Evolutionary conservation across 2,113 vertebrate species (phyloP).

Genomic region (Solea senegalensis): DNA sequence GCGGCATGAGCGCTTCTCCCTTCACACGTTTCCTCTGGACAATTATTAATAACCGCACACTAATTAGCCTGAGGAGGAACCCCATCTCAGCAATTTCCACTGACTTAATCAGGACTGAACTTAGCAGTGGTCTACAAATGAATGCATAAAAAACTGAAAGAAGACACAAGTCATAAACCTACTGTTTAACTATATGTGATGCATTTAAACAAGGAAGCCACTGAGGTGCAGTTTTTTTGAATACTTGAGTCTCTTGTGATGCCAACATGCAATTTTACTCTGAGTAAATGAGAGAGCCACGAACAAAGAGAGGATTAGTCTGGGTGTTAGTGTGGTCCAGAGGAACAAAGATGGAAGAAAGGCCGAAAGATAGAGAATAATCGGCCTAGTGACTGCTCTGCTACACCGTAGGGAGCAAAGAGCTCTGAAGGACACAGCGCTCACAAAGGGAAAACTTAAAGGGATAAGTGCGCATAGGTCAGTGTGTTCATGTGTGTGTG

Average conservation of each 20-base stretch:
- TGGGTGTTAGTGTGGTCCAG: slow-evolving; percentile 57
- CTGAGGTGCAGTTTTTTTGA: slow-evolving; percentile 15
- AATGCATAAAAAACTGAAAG: slow-evolving; percentile 17
- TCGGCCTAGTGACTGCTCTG: slow-evolving; percentile 66
- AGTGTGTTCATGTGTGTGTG: not conserved
- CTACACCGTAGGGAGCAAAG: slow-evolving; percentile 58
- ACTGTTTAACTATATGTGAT: not conserved
- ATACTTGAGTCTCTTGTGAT: slow-evolving; percentile 49
- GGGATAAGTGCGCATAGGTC: slow-evolving; percentile 30
- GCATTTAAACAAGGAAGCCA: slow-evolving; percentile 1
- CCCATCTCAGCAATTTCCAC: slow-evolving; percentile 46
- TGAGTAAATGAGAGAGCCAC: slow-evolving; percentile 61
- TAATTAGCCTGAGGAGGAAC: slow-evolving; percentile 55
- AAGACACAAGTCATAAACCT: not conserved
- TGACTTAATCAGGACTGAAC: slow-evolving; percentile 22
- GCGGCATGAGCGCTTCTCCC: slow-evolving; percentile 23
- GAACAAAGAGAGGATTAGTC: slow-evolving; percentile 72
- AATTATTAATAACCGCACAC: slow-evolving; percentile 55
- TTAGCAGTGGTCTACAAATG: slow-evolving; percentile 14
- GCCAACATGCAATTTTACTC: slow-evolving; percentile 55
- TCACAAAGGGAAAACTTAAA: slow-evolving; percentile 55
- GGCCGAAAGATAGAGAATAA: slow-evolving; percentile 68
- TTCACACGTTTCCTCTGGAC: slow-evolving; percentile 51
- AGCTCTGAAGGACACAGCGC: slow-evolving; percentile 63
- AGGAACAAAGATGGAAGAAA: slow-evolving; percentile 69